These are phyloP conservation scores for Cygnus olor DNA, from an alignment of 2,797 vertebrate genomes.

Conservation along the genomic window DNA sequence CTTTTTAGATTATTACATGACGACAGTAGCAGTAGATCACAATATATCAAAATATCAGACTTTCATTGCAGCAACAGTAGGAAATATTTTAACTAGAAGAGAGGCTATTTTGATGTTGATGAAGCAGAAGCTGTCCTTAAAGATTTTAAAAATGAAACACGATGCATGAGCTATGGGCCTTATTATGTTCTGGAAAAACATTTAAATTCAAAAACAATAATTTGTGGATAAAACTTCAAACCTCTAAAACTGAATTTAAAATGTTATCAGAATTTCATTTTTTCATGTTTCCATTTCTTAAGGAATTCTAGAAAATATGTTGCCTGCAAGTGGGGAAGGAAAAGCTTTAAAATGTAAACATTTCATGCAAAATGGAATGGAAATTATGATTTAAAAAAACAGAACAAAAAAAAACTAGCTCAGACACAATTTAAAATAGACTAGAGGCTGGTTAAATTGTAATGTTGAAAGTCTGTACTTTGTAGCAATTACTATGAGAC, in stretches of 20 bases:
- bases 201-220: not conserved
- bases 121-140: not conserved
- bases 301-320: not conserved
- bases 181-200: not conserved
- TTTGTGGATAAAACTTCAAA: not conserved
- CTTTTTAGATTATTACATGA: not conserved
- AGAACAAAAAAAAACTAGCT: not conserved
- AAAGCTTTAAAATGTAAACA: not conserved
- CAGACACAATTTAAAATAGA: not conserved
- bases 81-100: not conserved
- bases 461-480: not conserved
- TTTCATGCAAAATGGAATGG: not conserved
- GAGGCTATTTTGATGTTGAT: not conserved
- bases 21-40: not conserved
- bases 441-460: not conserved
- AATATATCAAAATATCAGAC: not conserved
- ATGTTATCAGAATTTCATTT: not conserved
- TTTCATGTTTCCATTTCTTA: not conserved
- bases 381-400: not conserved
- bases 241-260: not conserved
- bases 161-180: not conserved
- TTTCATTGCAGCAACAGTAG: not conserved
- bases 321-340: not conserved
- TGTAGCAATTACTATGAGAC: not conserved
- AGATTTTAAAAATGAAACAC: not conserved